These are phyloP conservation scores for Myripristis jacobus DNA, from an alignment of 2,797 vertebrate genomes.

Conservation along the genomic window DNA sequence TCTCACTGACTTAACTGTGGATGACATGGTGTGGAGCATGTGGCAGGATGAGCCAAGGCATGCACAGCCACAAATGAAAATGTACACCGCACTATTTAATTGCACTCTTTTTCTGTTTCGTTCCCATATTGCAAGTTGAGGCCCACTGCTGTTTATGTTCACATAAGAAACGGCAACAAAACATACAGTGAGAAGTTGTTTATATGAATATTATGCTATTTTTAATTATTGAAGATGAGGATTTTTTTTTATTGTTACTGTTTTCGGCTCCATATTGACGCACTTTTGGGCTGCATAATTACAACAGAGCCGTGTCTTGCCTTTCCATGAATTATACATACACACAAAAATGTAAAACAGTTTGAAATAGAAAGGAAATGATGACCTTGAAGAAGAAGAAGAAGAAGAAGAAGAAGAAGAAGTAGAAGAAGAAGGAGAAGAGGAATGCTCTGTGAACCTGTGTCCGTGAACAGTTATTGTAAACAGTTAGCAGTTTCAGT, in stretches of 20 bases:
- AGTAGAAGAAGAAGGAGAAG: too few relatives aligned
- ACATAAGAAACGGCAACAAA: neutral
- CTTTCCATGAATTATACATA: neutral
- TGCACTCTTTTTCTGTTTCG: neutral
- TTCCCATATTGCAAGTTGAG: neutral
- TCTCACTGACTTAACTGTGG: conserved; percentile 73
- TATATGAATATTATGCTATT: neutral
- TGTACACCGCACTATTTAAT: conserved; percentile 4
- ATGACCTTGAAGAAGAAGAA: too few relatives aligned
- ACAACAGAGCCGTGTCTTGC: neutral
- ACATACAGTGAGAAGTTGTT: neutral
- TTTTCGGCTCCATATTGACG: neutral
- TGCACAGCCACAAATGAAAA: conserved; percentile 46
- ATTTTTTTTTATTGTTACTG: too few relatives aligned
- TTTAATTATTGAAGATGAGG: conserved; percentile 7
- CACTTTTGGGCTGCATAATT: conserved; percentile 1
- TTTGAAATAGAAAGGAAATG: neutral
- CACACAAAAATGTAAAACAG: neutral
- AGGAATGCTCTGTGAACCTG: neutral
- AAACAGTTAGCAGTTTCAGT: neutral
- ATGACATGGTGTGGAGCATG: conserved; percentile 63
- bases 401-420: too few relatives aligned
- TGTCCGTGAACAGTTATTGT: too few relatives aligned
- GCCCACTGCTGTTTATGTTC: neutral
- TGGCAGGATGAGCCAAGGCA: conserved; percentile 32